These are phyloP conservation scores for Cheilinus undulatus DNA, from an alignment of 2,113 vertebrate genomes.

Conservation along the genomic window DNA sequence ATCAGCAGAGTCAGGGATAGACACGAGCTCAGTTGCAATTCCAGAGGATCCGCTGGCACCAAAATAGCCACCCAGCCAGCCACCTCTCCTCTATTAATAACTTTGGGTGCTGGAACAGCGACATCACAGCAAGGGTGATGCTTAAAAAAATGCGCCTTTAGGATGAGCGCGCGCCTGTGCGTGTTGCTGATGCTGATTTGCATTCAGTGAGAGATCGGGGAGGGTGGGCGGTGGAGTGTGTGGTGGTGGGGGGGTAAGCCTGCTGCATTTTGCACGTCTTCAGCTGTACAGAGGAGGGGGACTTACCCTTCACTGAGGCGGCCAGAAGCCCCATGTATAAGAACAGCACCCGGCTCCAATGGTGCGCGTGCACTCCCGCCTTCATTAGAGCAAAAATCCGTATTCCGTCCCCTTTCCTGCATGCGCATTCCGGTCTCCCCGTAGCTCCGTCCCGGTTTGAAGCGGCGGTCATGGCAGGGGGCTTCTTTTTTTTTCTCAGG, in stretches of 20 bases:
- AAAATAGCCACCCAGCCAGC: slow-evolving; percentile 42
- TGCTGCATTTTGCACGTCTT: slow-evolving; percentile 70
- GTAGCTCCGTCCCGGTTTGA: slow-evolving; percentile 80
- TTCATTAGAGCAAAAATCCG: slow-evolving; percentile 87
- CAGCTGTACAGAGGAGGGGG: slow-evolving; percentile 54
- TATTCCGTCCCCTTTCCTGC: slow-evolving; percentile 83
- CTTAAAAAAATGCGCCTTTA: slow-evolving; percentile 57
- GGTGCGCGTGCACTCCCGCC: slow-evolving; percentile 84
- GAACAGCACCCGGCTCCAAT: slow-evolving; percentile 91
- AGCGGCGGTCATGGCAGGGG: slow-evolving; percentile 87
- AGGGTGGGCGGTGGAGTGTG: slow-evolving; percentile 47
- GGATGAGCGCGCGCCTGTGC: slow-evolving; percentile 33
- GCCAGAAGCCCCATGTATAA: slow-evolving; percentile 91
- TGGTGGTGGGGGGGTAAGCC: slow-evolving; percentile 50
- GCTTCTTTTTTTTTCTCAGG: slow-evolving; percentile 41
- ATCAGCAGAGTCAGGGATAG: slow-evolving; percentile 20
- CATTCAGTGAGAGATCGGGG: slow-evolving; percentile 60
- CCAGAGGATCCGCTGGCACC: slow-evolving; percentile 34
- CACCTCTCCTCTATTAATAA: slow-evolving; percentile 59
- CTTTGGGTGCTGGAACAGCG: slow-evolving; percentile 52
- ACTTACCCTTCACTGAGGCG: slow-evolving; percentile 91
- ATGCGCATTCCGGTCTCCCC: slow-evolving; percentile 85
- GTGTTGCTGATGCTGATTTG: slow-evolving; percentile 66
- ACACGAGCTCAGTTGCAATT: slow-evolving; percentile 32
- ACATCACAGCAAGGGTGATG: slow-evolving; percentile 39